Percentiles rank a stretch among this genome's conserved stretches.
These are phyloP conservation scores for Pseudopleuronectes americanus DNA, from an alignment of 2,797 vertebrate genomes.

Conservation along the genomic window DNA sequence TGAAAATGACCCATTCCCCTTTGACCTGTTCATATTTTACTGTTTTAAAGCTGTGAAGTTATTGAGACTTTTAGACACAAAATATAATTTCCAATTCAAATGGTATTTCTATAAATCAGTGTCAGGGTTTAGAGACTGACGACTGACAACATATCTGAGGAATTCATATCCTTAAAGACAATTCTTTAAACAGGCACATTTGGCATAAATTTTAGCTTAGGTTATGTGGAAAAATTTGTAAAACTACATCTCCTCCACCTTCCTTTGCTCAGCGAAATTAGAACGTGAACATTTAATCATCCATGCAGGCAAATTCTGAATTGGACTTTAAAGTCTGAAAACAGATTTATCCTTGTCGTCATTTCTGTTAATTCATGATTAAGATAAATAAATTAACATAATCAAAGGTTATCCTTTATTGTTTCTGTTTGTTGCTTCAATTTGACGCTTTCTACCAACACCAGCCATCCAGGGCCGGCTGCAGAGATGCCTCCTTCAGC, in stretches of 20 bases:
- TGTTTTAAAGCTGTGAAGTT: slow-evolving; percentile 28
- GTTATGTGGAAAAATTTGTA: background rate
- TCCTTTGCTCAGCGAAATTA: background rate
- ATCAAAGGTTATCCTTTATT: background rate
- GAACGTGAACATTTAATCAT: background rate
- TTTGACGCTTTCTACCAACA: slow-evolving; percentile 13
- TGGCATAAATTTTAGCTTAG: slow-evolving; percentile 17
- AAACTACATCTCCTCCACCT: background rate
- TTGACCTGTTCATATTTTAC: slow-evolving; percentile 34
- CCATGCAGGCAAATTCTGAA: slow-evolving; percentile 5
- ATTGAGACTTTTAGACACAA: slow-evolving; percentile 15
- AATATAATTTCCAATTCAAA: background rate
- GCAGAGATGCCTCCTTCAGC: slow-evolving; percentile 33
- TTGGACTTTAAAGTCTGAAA: background rate
- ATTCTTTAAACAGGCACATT: slow-evolving; percentile 33
- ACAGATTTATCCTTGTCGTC: too few species aligned
- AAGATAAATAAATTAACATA: background rate
- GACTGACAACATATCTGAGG: slow-evolving; percentile 9
- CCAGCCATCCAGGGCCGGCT: background rate
- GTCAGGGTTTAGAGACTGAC: background rate
- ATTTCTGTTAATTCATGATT: background rate
- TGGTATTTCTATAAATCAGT: background rate
- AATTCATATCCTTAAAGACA: slow-evolving; percentile 23
- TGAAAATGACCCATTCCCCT: slow-evolving; percentile 39
- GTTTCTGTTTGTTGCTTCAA: slow-evolving; percentile 5